phyloP scores from a whole-genome alignment of 1,140 invertebrate species.

The Conus ventricosus region DNA sequence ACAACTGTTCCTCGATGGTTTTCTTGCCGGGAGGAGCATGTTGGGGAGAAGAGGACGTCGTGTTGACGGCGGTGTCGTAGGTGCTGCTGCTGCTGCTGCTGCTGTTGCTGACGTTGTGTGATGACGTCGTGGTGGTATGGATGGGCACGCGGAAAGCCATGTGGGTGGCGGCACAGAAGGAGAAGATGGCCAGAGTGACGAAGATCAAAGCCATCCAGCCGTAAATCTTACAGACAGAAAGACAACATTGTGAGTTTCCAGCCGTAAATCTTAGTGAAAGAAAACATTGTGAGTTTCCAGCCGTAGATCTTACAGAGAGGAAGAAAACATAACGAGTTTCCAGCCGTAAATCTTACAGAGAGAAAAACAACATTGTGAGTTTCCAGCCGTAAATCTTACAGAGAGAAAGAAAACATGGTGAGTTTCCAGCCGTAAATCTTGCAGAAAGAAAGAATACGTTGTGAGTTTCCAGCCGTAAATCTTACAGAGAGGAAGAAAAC shows the following conservation, averaged over 20 bases:
- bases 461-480: too few relatives aligned
- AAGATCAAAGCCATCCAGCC: constrained; percentile 47
- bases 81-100: neutral
- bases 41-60: neutral
- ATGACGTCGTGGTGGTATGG: neutral
- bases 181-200: constrained; percentile 55
- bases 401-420: too few relatives aligned
- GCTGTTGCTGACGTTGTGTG: neutral
- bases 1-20: neutral
- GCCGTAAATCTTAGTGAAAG: too few relatives aligned
- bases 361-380: too few relatives aligned
- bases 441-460: too few relatives aligned
- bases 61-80: neutral
- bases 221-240: constrained; percentile 45
- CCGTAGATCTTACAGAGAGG: too few relatives aligned
- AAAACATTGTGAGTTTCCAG: too few relatives aligned
- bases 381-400: too few relatives aligned
- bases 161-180: constrained; percentile 53
- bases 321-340: neutral
- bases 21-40: neutral
- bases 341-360: too few relatives aligned
- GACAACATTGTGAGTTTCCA: neutral
- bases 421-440: too few relatives aligned
- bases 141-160: constrained; percentile 29
- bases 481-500: too few relatives aligned